A percentile compares a stretch with the other conserved stretches of the same genome.
Evolutionary conservation across 2,888 invertebrate genomes (phyloP).

Genomic region (Macaria liturata): DNA sequence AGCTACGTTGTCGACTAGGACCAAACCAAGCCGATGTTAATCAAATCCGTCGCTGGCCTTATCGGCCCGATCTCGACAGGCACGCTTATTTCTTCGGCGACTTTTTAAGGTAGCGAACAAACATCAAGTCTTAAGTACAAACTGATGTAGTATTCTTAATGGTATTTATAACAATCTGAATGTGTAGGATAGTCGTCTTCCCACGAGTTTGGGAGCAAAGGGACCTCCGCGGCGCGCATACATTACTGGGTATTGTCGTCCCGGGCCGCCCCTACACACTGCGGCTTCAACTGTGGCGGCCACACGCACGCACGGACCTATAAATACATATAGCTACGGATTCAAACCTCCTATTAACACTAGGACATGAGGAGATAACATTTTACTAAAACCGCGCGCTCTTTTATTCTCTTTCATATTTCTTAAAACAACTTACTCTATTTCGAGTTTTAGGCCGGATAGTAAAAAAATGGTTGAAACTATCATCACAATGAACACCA

Average conservation of each 20-base stretch:
- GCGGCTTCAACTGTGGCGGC: slow-evolving; percentile 29
- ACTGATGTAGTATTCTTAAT: slow-evolving; percentile 32
- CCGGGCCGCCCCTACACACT: slow-evolving; percentile 38
- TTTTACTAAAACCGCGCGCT: no score
- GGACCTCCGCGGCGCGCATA: slow-evolving; percentile 80
- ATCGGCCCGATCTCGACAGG: slow-evolving; percentile 16
- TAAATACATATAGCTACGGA: slow-evolving; percentile 29
- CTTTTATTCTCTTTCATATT: no score
- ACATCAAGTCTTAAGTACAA: slow-evolving; percentile 29
- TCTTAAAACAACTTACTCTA: no score
- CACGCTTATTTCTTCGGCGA: slow-evolving; percentile 22
- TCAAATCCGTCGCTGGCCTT: slow-evolving; percentile 17
- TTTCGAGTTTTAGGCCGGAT: no score
- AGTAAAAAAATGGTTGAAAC: no score
- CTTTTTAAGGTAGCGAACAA: slow-evolving; percentile 29
- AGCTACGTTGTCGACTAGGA: slow-evolving; percentile 4
- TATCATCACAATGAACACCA: no score
- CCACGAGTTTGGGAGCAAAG: slow-evolving; percentile 53
- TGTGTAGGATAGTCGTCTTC: slow-evolving; percentile 62
- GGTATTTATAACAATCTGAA: slow-evolving; percentile 40
- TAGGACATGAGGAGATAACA: slow-evolving; percentile 20
- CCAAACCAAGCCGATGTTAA: slow-evolving; percentile 2
- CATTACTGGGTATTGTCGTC: slow-evolving; percentile 70
- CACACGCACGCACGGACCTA: slow-evolving; percentile 38
- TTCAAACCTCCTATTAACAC: slow-evolving; percentile 35